Conservation (phyloP, 2,113 vertebrate genomes). For the Nannobrachium achirus region DNA sequence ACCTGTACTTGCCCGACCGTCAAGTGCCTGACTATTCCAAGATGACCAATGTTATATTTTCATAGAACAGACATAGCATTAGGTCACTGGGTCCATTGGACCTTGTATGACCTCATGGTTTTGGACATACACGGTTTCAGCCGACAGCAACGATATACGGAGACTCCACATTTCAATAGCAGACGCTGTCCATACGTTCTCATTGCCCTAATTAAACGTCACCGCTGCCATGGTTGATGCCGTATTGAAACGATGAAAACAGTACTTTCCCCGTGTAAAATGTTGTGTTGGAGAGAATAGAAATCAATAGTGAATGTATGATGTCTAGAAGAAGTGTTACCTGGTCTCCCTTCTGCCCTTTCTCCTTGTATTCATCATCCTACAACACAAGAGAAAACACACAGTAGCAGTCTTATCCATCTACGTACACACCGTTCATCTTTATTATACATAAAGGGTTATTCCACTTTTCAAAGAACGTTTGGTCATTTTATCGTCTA, state of each 20-base stretch:
- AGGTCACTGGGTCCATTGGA: no score
- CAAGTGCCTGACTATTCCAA: no score
- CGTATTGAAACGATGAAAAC: constrained; percentile 14
- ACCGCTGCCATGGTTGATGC: constrained; percentile 26
- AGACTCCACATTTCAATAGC: constrained; percentile 33
- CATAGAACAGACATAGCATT: no score
- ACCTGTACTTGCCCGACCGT: no score
- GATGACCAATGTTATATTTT: no score
- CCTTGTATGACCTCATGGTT: no score
- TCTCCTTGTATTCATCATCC: constrained; percentile 69
- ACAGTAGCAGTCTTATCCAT: constrained; percentile 1
- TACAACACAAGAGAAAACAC: constrained; percentile 38
- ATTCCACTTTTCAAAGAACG: no score
- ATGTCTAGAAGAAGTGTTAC: constrained; percentile 72
- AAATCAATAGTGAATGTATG: constrained; percentile 11
- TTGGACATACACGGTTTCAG: no score
- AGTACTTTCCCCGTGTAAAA: constrained; percentile 12
- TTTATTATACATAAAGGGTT: no score
- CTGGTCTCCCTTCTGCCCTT: constrained; percentile 81
- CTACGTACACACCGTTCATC: no score
- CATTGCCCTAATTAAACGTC: constrained; percentile 23
- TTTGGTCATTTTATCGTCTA: no score
- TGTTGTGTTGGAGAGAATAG: constrained; percentile 5
- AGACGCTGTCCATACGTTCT: constrained; percentile 37
- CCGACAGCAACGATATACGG: constrained; percentile 12